These are phyloP conservation scores for Hybos culiciformis DNA, from an alignment of 2,888 invertebrate genomes.

Conservation along the genomic window DNA sequence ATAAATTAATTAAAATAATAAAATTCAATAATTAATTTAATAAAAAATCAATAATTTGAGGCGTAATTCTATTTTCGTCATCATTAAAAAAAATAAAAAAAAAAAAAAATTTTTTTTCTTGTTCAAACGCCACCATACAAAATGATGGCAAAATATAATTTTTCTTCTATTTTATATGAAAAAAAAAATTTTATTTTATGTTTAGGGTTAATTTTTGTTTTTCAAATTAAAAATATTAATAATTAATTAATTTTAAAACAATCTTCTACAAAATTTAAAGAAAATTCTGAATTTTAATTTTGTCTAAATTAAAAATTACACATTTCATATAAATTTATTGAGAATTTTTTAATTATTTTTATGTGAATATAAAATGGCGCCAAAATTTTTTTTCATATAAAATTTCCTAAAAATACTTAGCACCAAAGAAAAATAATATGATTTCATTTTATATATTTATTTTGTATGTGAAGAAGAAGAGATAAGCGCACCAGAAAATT, in stretches of 20 bases:
- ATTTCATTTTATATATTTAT: not conserved
- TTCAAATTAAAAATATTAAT: constrained; percentile 6
- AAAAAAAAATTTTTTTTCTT: not conserved
- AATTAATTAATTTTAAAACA: constrained; percentile 8
- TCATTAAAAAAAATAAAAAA: not conserved
- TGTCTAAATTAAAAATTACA: constrained; percentile 11
- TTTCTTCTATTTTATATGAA: not conserved
- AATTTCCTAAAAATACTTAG: not conserved
- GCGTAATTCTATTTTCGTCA: not conserved
- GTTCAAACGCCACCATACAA: not conserved
- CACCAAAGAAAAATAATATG: not conserved
- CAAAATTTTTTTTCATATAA: constrained; percentile 9
- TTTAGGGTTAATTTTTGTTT: constrained; percentile 10
- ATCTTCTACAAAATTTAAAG: constrained; percentile 14
- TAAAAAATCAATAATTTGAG: not conserved
- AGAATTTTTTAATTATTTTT: too few species aligned
- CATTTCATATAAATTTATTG: too few species aligned
- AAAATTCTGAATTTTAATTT: constrained; percentile 12
- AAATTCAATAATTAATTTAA: not conserved
- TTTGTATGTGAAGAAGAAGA: not conserved
- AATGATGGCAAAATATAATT: not conserved
- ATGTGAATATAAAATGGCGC: too few species aligned
- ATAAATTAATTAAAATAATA: not conserved
- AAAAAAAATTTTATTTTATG: constrained; percentile 3
- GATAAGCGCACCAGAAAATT: not conserved